Evolutionary conservation across 1,140 invertebrate genomes (phyloP).

Genomic region (Vollenhovia emeryi): DNA sequence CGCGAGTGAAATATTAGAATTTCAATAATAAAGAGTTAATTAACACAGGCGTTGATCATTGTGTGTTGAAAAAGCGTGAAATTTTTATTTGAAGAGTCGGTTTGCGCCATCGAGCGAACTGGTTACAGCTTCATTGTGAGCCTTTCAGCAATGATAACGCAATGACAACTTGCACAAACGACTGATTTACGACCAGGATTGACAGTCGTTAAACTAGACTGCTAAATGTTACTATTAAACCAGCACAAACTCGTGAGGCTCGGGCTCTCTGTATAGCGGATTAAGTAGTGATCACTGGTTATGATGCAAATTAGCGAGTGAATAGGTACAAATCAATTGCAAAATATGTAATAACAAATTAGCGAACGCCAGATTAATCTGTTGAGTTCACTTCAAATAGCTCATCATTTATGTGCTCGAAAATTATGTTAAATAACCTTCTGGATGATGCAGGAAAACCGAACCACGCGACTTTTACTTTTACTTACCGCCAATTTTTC

Average conservation of each 20-base stretch:
- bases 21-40: not conserved
- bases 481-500: not conserved
- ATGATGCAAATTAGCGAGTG: constrained; percentile 16
- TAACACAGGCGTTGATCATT: not conserved
- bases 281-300: constrained; percentile 7
- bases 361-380: not conserved
- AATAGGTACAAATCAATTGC: constrained; percentile 49
- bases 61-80: not conserved
- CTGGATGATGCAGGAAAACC: not conserved
- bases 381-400: not conserved
- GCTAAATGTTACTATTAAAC: constrained; percentile 36
- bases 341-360: constrained; percentile 17
- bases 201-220: not conserved
- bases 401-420: not conserved
- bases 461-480: not conserved
- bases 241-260: not conserved
- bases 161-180: constrained; percentile 5
- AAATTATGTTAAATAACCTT: not conserved
- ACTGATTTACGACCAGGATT: constrained; percentile 1
- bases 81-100: constrained; percentile 7
- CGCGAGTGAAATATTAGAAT: not conserved
- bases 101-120: not conserved
- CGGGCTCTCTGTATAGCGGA: constrained; percentile 12
- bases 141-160: not conserved
- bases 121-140: not conserved